Percentiles rank a stretch among this genome's conserved stretches.
Conservation (phyloP, 2,888 invertebrate species). For the Lycia hirtaria region DNA sequence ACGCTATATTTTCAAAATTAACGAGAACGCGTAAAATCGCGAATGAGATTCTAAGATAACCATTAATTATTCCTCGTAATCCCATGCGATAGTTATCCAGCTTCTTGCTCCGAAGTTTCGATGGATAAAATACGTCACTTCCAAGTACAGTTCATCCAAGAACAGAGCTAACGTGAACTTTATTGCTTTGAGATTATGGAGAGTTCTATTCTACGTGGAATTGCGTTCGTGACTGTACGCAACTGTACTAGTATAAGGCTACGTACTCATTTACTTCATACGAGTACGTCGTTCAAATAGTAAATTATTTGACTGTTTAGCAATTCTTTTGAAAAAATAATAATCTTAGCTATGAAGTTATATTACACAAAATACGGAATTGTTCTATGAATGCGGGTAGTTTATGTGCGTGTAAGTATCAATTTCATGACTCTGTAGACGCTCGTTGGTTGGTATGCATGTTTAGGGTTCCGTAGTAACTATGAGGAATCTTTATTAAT, state of each 20-base stretch:
- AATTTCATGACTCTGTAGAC: too few species aligned
- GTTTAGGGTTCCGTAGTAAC: too few species aligned
- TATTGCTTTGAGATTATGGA: background rate
- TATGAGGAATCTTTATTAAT: too few species aligned
- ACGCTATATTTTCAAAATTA: constrained; percentile 4
- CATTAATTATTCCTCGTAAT: constrained; percentile 29
- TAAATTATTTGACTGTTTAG: too few species aligned
- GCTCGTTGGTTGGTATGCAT: too few species aligned
- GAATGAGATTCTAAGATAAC: constrained; percentile 20
- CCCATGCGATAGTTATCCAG: constrained; percentile 25
- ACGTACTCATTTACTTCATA: constrained; percentile 1
- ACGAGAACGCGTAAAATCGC: constrained; percentile 17
- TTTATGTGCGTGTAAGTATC: too few species aligned
- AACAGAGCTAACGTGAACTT: constrained; percentile 8
- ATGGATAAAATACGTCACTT: constrained; percentile 28
- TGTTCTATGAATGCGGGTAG: too few species aligned
- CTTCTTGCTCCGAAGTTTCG: constrained; percentile 27
- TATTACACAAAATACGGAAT: too few species aligned
- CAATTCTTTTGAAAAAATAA: too few species aligned
- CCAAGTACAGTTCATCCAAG: constrained; percentile 1
- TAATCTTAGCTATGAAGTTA: too few species aligned
- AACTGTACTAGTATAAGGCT: constrained; percentile 6
- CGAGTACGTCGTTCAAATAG: too few species aligned
- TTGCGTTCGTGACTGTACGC: constrained; percentile 14
- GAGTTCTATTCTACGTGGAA: background rate